Percentiles rank a stretch among this genome's conserved stretches.
These are phyloP conservation scores for Neolamprologus hecqui DNA, from an alignment of 2,113 vertebrate species.

Conservation along the genomic window DNA sequence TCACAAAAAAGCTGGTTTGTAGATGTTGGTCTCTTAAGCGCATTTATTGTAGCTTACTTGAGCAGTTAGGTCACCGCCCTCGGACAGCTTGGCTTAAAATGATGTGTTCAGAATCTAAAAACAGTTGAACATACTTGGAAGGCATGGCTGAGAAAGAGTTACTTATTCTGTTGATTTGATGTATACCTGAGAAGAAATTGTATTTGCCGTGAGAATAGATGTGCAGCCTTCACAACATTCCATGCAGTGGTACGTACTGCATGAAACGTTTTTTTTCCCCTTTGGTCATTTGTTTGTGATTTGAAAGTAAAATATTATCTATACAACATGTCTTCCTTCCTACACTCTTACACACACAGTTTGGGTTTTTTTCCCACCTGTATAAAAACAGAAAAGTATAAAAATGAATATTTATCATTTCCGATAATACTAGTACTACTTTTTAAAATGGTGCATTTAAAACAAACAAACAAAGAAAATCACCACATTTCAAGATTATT, in stretches of 20 bases:
- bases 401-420: not conserved
- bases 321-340: not conserved
- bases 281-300: not conserved
- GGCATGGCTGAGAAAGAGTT: not conserved
- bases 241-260: not conserved
- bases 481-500: not conserved
- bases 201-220: not conserved
- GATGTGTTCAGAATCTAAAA: not conserved
- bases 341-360: not conserved
- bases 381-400: not conserved
- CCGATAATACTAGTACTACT: not conserved
- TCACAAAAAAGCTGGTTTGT: not conserved
- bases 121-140: not conserved
- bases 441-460: not conserved
- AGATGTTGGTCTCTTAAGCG: not conserved
- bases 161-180: not conserved
- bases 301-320: slow-evolving; percentile 17
- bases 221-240: not conserved
- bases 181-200: not conserved
- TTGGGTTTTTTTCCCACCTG: rapidly evolving
- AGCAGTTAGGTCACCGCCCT: not conserved
- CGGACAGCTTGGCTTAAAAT: not conserved
- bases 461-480: not conserved
- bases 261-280: not conserved
- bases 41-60: not conserved